These are phyloP conservation scores for Mythimna impura DNA, from an alignment of 2,888 invertebrate genomes.

Conservation along the genomic window DNA sequence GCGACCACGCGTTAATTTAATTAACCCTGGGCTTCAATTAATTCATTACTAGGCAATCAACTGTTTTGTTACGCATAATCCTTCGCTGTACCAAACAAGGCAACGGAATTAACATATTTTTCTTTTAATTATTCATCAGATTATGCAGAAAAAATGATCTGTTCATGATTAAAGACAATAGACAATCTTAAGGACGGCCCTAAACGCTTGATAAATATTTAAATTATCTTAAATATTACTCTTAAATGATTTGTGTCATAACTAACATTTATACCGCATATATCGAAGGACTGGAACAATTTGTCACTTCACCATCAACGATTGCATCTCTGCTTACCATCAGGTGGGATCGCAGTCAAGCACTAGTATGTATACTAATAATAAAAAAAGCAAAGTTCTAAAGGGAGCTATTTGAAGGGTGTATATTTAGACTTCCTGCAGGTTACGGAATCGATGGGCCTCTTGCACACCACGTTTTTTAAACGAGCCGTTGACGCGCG, in stretches of 20 bases:
- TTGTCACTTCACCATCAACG: no score
- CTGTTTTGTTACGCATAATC: slow-evolving; percentile 25
- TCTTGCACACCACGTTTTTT: no score
- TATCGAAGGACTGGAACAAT: no score
- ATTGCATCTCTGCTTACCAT: no score
- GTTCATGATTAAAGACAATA: slow-evolving; percentile 41
- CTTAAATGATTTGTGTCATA: slow-evolving; percentile 8
- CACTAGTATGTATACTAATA: no score
- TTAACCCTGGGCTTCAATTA: slow-evolving; percentile 8
- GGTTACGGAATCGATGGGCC: no score
- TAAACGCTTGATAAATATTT: slow-evolving; percentile 14
- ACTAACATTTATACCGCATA: no score
- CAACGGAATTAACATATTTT: slow-evolving; percentile 28
- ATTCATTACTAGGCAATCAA: slow-evolving; percentile 10
- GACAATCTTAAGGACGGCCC: slow-evolving; percentile 16
- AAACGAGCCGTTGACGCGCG: no score
- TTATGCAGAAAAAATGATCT: slow-evolving; percentile 32
- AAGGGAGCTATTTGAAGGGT: no score
- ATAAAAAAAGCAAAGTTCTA: no score
- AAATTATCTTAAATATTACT: slow-evolving; percentile 20
- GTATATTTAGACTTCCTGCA: no score
- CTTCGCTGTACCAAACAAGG: slow-evolving; percentile 22
- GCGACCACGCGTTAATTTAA: neutral
- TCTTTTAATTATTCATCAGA: slow-evolving; percentile 8
- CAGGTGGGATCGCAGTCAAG: no score